These are phyloP conservation scores for Dendrolimus houi DNA, from an alignment of 2,888 invertebrate species.

Conservation along the genomic window DNA sequence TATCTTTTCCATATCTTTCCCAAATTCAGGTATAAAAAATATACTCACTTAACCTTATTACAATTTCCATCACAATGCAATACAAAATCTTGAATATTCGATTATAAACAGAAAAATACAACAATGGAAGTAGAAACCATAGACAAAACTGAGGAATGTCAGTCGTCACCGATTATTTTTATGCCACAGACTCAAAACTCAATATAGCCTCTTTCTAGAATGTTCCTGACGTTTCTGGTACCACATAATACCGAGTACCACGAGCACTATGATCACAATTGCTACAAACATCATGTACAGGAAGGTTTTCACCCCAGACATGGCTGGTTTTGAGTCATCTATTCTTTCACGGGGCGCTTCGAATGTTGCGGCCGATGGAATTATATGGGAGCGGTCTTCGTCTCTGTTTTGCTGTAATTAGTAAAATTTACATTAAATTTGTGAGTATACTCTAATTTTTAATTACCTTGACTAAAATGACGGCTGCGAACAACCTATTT, in stretches of 20 bases:
- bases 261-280: constrained; percentile 87
- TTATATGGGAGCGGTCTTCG: constrained; percentile 87
- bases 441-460: too few species aligned
- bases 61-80: too few species aligned
- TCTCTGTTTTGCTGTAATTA: constrained; percentile 71
- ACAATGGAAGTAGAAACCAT: not conserved
- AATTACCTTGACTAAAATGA: too few species aligned
- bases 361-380: constrained; percentile 92
- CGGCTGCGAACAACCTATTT: too few species aligned
- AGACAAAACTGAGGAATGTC: constrained; percentile 19
- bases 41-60: too few species aligned
- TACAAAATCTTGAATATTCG: too few species aligned
- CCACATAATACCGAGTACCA: constrained; percentile 93
- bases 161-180: not conserved
- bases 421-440: not conserved
- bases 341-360: constrained; percentile 94
- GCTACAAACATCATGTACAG: constrained; percentile 90
- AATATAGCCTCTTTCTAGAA: constrained; percentile 88
- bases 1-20: too few species aligned
- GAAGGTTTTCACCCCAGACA: constrained; percentile 95
- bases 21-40: too few species aligned
- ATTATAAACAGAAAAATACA: too few species aligned
- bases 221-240: constrained; percentile 95
- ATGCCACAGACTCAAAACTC: constrained; percentile 10
- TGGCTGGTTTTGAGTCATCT: constrained; percentile 90